Percentiles rank a stretch among this genome's conserved stretches.
phyloP scores from a whole-genome alignment of 2,797 vertebrate species.

The Darevskia nairensis region DNA sequence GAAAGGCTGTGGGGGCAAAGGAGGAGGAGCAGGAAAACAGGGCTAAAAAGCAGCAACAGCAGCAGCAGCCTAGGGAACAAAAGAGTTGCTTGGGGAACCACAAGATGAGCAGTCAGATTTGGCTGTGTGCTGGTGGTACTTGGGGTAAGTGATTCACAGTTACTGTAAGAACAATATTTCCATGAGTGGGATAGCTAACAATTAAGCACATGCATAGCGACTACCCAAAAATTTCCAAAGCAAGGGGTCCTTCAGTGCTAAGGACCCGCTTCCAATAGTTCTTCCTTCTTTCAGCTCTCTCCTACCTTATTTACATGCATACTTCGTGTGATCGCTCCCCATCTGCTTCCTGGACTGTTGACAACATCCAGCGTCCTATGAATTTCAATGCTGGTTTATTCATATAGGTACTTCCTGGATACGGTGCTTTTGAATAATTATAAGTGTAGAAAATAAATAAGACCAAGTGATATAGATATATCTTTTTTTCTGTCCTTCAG shows the following conservation, averaged over 20 bases:
- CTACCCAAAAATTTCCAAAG: no score
- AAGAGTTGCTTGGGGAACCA: neutral
- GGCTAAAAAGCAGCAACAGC: neutral
- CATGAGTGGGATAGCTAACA: neutral
- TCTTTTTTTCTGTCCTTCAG: slow-evolving; percentile 76
- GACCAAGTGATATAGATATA: slow-evolving; percentile 52
- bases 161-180: neutral
- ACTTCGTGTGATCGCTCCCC: neutral
- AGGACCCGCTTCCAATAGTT: no score
- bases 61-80: neutral
- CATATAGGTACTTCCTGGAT: neutral
- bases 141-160: neutral
- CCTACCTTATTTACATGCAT: neutral
- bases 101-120: neutral
- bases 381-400: slow-evolving; percentile 20
- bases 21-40: neutral
- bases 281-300: neutral
- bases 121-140: neutral
- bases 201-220: no score
- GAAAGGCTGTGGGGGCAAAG: neutral
- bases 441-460: slow-evolving; percentile 30
- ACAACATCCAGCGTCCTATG: neutral
- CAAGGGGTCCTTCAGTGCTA: neutral
- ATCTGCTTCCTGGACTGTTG: slow-evolving; percentile 1
- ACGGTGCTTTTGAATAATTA: slow-evolving; percentile 45